Base-by-base conservation (phyloP, 1,140 invertebrate species). In the Drosophila lacertosa region DNA sequence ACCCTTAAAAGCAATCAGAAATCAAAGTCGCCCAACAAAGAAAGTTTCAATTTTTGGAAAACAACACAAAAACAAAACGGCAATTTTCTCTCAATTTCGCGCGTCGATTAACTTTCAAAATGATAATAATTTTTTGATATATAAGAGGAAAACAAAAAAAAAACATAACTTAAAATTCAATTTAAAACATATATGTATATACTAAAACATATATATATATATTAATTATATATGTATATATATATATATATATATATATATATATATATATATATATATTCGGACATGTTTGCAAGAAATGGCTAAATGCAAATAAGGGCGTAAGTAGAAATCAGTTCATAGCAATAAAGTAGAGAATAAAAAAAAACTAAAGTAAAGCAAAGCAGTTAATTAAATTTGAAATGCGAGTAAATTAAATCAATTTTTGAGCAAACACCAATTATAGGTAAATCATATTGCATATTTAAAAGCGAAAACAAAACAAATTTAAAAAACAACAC, bases 91-190 rank as follows among this genome's bases (percentile, higher is more conserved):
- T 63, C 68, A 51, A 86, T 76, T 73, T 65, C 68, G 68, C 81
- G 81, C 82, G 74, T 77, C 81, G 65, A 80, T 78, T 70, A 71
- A 77, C 68, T 70, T 64, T 84, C 57, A 77, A 80, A 71, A 86
- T 88, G 82, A 88, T 88, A 88, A 88, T 88, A 89, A 89, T 89
- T 88, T 88, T 86, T 86, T 82, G 67, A 86, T 75, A 86, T 74
- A 80, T 69, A 66, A 39, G 42, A 50, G 42, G 2, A 35, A 35
- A 13, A 44, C 22, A 22, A 18, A 47, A 5, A 35, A 35, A 13
- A 44, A 44, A 22, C 18, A 47, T 18, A 69, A 18, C 24, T 24
- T 33, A 51, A 55, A 65, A 42, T 39, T 40, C 50, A 44, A 55
- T 60, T 48, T 26, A 48, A 74, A 50, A 53, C 51, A 39, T 57